phyloP scores from a whole-genome alignment of 2,113 vertebrate genomes.

The Neoarius graeffei region DNA sequence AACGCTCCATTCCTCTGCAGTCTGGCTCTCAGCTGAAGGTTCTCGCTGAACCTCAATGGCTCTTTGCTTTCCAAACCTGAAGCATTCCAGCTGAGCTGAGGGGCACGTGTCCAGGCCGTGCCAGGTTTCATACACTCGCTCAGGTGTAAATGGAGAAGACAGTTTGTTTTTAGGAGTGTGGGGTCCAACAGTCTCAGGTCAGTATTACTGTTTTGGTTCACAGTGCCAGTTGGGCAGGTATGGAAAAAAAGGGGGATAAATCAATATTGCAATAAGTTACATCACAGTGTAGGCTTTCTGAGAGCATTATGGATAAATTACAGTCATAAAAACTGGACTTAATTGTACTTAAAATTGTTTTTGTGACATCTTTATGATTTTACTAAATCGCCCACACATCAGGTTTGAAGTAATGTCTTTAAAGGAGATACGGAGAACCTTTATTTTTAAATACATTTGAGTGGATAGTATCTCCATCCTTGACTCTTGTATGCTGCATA shows the following conservation, averaged over 20 bases:
- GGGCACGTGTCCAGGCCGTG: conserved; percentile 13
- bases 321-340: not conserved
- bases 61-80: conserved; percentile 40
- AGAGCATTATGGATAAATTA: not conserved
- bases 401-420: not conserved
- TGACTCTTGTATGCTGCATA: no score
- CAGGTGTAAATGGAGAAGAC: conserved; percentile 11
- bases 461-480: no score
- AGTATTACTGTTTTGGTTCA: not conserved
- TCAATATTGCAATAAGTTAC: no score
- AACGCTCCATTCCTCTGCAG: conserved; percentile 42
- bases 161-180: not conserved
- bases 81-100: conserved; percentile 23
- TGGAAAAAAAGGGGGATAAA: not conserved
- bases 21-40: conserved; percentile 43
- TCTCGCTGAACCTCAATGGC: conserved; percentile 35
- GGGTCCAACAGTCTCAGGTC: not conserved
- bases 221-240: not conserved
- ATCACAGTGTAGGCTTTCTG: not conserved
- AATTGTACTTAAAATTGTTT: not conserved
- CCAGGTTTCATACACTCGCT: conserved; percentile 16
- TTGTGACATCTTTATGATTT: not conserved
- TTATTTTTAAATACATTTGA: no score
- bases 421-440: no score
- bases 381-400: not conserved